Evolutionary conservation across 2,113 vertebrate species (phyloP), one percentile per base, ranked within the genome.

Genomic region (Syrmaticus mikado): DNA sequence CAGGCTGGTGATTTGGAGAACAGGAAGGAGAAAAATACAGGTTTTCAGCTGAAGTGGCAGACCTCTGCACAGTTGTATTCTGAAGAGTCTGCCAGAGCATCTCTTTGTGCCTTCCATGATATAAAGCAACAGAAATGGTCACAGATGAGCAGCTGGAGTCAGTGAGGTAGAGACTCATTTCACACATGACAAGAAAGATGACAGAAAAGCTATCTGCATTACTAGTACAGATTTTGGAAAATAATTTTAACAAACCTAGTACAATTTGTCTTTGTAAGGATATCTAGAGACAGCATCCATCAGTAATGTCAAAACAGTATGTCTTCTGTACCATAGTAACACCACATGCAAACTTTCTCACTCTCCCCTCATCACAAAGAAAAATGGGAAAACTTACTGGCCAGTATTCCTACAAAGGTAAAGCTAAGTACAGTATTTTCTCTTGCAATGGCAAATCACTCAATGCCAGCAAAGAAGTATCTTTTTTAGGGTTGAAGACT

Each of bases 151-250:
- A 65, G 61, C 73, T 79, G 48, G 30, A 73, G 28, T 61, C 92
- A 82, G 32, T 57, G 94, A 94, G 43, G 67, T 34, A 67, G 52
- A 93, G 60, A 82, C 50, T 92, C 45, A 94, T 96, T 97, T 95
- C 94, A 96, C 32, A 43, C 95, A 60, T 79, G 88, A 78, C 32
- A 65, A 85, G 90, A 93, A 89, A 91, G 75, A 87, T 73, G 94
- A 80, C 68, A 91, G 88, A 64, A 94, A 84, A 85, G 4, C 4
- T 53, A 85, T 96, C 58, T 71, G 91, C 84, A 84, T 57, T 73
- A 53, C 62, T 95, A 57, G 30, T 7, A 53, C 32, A 52, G 71
- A 61, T 74, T 87, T 68, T 76, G 76, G 57, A 82, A 87, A 92
- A 19, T 24, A 53, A 82, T 89, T 95, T 91, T 94, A 93, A 81